These are phyloP conservation scores for Pemphredon lugubris DNA, from an alignment of 2,888 invertebrate species.

Conservation along the genomic window DNA sequence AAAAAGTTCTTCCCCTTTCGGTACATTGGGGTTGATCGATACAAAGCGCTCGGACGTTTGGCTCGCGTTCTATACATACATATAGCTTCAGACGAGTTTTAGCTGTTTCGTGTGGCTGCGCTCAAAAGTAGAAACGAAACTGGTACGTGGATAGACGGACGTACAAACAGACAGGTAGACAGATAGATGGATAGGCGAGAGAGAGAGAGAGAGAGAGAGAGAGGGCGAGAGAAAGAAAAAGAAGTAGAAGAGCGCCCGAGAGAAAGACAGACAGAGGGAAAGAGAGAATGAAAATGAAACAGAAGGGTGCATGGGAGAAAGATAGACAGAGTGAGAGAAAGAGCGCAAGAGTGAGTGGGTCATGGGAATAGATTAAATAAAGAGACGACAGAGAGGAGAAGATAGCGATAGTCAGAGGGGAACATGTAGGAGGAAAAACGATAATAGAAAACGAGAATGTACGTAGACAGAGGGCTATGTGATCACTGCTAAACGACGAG, in stretches of 20 bases:
- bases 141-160: slow-evolving; percentile 18
- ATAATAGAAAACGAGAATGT: slow-evolving; percentile 19
- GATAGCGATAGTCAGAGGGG: too few species aligned
- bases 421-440: slow-evolving; percentile 1
- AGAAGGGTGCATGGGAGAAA: slow-evolving; percentile 2
- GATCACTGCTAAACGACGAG: slow-evolving; percentile 42
- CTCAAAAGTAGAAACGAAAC: slow-evolving; percentile 36
- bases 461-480: slow-evolving; percentile 11
- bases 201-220: slow-evolving; percentile 1
- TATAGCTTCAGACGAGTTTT: slow-evolving; percentile 38
- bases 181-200: background rate
- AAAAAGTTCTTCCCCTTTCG: too few species aligned
- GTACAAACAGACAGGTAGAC: slow-evolving; percentile 4
- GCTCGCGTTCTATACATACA: slow-evolving; percentile 6
- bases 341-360: slow-evolving; percentile 8
- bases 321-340: background rate
- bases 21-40: slow-evolving; percentile 18
- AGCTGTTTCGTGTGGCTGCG: slow-evolving; percentile 54
- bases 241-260: background rate
- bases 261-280: background rate
- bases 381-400: too few species aligned
- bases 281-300: background rate
- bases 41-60: slow-evolving; percentile 47
- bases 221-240: background rate
- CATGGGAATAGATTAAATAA: too few species aligned